Base-by-base conservation (phyloP, 2,888 invertebrate species). In the Caenorhabditis sp. region DNA sequence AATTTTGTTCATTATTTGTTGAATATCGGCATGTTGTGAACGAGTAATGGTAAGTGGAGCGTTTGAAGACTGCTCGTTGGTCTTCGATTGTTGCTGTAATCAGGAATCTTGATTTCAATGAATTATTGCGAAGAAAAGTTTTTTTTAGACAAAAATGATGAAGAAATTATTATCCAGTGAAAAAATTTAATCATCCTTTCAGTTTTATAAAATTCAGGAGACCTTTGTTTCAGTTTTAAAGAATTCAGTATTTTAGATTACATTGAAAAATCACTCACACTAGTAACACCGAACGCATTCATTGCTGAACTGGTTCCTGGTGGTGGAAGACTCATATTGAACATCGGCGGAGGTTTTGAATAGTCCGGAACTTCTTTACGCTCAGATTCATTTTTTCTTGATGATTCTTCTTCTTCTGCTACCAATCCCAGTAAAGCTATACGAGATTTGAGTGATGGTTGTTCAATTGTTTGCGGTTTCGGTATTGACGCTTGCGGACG, bases 391-490 rank as follows among this genome's bases (percentile, higher is more conserved):
- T 53, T 62, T 31, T 2, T 17, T 21, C 4, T 5, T 36, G 62
- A 57, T 36, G 59, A 66, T 23, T 66, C 73, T 54, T 63, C 66
- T 5, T 63, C 67, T 1, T 63, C 69, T 23, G 66, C 58, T n/a
- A 69, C 66, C 36, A 74, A 63, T 14, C 74, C 74, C 17, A 74
- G 23, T 21, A 69, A 63, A 56, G 63, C 63, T n/a, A 74, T 69
- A 27, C 74, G 43, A 1, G 74, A 74, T 26, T 69, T 63, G 21
- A 74, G 67, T 7, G 69, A 69, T 21, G 69, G 74, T 14, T 74
- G 74, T 17, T 20, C 60, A 25, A 50, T 54, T 38, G 67, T 64
- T 4, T 53, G 58, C 2, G 25, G 53, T 21, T 7, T 27, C 23
- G 62, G 26, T 20, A 53, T 25, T 23, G 52, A 8, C 10, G 14